These are phyloP conservation scores for Chamaetylas fuelleborni DNA, from an alignment of 2,113 vertebrate genomes.

Conservation along the genomic window DNA sequence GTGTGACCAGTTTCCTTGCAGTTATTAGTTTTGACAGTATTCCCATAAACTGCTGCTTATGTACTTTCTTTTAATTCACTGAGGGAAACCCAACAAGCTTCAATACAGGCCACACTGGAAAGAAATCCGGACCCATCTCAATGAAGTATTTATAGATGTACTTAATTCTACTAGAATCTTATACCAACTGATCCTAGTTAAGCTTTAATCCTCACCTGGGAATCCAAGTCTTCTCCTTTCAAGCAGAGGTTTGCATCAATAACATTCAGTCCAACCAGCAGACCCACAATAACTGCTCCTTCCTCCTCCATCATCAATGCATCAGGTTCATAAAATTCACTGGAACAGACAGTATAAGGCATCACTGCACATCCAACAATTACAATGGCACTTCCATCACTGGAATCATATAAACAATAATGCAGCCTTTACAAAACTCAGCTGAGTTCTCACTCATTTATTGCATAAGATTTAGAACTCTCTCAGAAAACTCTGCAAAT, in stretches of 20 bases:
- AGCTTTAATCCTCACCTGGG: conserved; percentile 81
- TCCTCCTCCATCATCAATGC: conserved; percentile 94
- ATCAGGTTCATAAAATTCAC: conserved; percentile 95
- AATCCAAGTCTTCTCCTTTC: conserved; percentile 98
- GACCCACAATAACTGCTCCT: conserved; percentile 90
- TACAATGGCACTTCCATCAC: neutral
- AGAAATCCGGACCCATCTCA: neutral
- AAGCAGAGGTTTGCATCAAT: conserved; percentile 98
- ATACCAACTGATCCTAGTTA: neutral
- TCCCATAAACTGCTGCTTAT: neutral
- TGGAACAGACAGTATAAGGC: conserved; percentile 40
- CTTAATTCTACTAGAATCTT: neutral
- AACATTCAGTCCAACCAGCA: conserved; percentile 94
- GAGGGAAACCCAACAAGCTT: neutral
- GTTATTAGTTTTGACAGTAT: neutral
- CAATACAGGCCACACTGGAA: neutral
- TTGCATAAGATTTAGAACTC: neutral
- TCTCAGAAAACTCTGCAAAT: neutral
- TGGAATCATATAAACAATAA: neutral
- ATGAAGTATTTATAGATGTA: neutral
- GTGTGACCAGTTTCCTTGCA: neutral
- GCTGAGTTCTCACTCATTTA: neutral
- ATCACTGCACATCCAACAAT: neutral
- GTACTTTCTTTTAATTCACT: neutral
- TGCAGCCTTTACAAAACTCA: neutral